phyloP scores from a whole-genome alignment of 2,888 invertebrate genomes.

The Galerucella calmariensis region DNA sequence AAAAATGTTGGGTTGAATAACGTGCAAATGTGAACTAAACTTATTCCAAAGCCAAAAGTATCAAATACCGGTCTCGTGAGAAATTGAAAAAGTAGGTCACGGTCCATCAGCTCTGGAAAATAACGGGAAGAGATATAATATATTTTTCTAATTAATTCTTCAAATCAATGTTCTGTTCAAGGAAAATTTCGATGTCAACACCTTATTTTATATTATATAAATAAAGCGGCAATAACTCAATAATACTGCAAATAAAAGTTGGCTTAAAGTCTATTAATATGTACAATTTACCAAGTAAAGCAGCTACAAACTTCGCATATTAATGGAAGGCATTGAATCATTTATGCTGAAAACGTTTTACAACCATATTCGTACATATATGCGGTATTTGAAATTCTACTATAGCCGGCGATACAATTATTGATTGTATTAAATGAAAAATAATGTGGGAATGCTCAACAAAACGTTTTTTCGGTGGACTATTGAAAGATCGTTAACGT shows the following conservation, averaged over 20 bases:
- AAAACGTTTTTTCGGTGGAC: slow-evolving; percentile 19
- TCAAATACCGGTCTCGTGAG: neutral
- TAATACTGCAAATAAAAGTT: slow-evolving; percentile 43
- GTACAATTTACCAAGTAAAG: slow-evolving; percentile 52
- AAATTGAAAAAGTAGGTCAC: neutral
- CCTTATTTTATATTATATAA: slow-evolving; percentile 28
- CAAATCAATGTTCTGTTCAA: neutral
- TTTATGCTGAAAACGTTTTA: slow-evolving; percentile 46
- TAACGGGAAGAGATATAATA: neutral
- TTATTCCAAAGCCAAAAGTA: neutral
- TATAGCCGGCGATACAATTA: slow-evolving; percentile 37
- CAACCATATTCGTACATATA: slow-evolving; percentile 46
- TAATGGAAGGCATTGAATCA: slow-evolving; percentile 46
- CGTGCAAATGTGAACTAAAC: too few relatives aligned
- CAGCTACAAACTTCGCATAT: slow-evolving; percentile 50
- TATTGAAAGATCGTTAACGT: slow-evolving; percentile 4
- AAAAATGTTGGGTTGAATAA: too few relatives aligned
- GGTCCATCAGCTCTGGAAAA: neutral
- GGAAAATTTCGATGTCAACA: slow-evolving; percentile 24
- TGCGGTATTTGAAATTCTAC: slow-evolving; percentile 44
- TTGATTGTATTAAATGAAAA: slow-evolving; percentile 36
- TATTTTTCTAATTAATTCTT: neutral
- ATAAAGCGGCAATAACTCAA: slow-evolving; percentile 43
- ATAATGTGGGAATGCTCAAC: slow-evolving; percentile 32
- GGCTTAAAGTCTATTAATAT: slow-evolving; percentile 50